Evolutionary conservation across 2,797 vertebrate genomes (phyloP).

Genomic region (Poecilia picta): DNA sequence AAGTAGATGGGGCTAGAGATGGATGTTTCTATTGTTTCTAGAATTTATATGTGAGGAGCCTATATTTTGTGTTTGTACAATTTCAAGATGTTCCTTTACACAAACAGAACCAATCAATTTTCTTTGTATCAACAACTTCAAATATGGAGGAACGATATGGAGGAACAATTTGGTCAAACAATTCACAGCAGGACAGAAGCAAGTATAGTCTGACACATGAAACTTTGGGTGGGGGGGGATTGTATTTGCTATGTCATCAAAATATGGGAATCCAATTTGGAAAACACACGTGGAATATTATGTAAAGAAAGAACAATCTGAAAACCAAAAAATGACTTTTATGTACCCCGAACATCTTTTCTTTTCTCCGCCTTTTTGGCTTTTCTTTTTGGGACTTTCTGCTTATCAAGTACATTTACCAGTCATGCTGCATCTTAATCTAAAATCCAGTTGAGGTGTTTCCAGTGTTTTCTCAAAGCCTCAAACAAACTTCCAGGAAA

Average conservation of each 20-base stretch:
- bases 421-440: constrained; percentile 56
- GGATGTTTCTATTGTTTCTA: neutral
- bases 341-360: constrained; percentile 38
- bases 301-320: constrained; percentile 25
- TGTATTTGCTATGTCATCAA: constrained; percentile 3
- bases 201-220: constrained; percentile 18
- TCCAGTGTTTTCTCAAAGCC: constrained; percentile 63
- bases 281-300: constrained; percentile 21
- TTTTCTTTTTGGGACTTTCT: constrained; percentile 53
- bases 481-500: constrained; percentile 75
- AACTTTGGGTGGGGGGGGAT: constrained; percentile 20
- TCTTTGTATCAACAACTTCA: neutral
- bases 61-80: neutral
- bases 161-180: constrained; percentile 49
- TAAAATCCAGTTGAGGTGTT: constrained; percentile 73
- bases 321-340: constrained; percentile 29
- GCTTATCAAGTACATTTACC: constrained; percentile 62
- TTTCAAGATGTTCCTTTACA: neutral
- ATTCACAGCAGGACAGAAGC: constrained; percentile 51
- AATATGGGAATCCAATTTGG: constrained; percentile 1
- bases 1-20: neutral
- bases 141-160: constrained; percentile 56
- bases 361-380: constrained; percentile 38
- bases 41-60: neutral
- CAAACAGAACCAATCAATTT: neutral